phyloP scores from a whole-genome alignment of 2,797 vertebrate genomes.

The Florisuga fusca region DNA sequence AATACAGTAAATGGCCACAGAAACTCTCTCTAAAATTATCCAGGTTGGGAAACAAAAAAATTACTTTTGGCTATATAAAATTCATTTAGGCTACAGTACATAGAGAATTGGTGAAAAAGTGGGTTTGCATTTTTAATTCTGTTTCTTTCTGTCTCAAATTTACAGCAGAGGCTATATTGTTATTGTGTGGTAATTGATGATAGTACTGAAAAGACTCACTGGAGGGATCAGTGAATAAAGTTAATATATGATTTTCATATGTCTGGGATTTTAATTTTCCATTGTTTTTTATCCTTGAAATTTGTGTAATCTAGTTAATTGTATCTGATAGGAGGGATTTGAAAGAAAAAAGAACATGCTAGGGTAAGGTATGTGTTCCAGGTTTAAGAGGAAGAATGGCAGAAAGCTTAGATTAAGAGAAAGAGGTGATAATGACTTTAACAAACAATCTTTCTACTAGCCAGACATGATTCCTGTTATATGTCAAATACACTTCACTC shows the following conservation, averaged over 20 bases:
- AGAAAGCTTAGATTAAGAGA: constrained; percentile 30
- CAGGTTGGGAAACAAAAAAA: neutral
- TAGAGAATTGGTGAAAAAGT: neutral
- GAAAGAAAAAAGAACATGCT: neutral
- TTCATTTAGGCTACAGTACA: neutral
- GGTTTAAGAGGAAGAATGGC: constrained; percentile 18
- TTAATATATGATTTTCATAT: neutral
- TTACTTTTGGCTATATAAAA: neutral
- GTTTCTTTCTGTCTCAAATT: neutral
- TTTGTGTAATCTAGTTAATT: neutral
- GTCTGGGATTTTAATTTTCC: neutral
- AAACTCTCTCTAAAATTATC: neutral
- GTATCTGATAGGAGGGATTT: neutral
- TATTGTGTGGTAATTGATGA: neutral
- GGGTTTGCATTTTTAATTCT: neutral
- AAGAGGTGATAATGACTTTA: constrained; percentile 54
- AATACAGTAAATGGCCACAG: neutral
- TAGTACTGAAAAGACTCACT: neutral
- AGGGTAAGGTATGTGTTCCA: neutral
- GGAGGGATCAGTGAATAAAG: neutral
- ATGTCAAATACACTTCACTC: constrained; percentile 34
- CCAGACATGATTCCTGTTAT: constrained; percentile 15
- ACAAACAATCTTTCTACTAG: constrained; percentile 26
- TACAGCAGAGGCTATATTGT: fast-evolving
- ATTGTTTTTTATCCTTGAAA: neutral